Conservation (phyloP, 2,888 invertebrate species). For the Drosophila formosana region DNA sequence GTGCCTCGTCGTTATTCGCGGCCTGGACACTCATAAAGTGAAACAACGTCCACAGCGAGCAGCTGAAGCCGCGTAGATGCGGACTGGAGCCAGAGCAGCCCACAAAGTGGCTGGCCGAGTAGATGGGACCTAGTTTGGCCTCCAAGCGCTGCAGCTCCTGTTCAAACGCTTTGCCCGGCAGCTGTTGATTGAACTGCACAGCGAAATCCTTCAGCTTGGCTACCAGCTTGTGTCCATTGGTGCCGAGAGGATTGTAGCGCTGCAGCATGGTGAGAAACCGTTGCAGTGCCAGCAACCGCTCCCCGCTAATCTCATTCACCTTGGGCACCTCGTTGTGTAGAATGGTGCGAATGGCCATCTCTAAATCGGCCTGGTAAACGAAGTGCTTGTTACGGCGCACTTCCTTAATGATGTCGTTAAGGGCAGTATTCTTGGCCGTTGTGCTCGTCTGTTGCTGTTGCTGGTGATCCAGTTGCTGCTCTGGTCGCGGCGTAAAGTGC, state of each 20-base stretch:
- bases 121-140: constrained; percentile 86
- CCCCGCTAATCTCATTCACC: constrained; percentile 89
- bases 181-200: constrained; percentile 85
- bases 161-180: constrained; percentile 88
- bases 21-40: constrained; percentile 95
- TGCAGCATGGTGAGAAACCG: constrained; percentile 90
- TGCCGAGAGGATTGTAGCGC: constrained; percentile 92
- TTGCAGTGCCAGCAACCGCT: constrained; percentile 90
- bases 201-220: constrained; percentile 87
- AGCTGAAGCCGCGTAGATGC: constrained; percentile 93
- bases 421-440: not conserved
- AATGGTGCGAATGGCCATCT: constrained; percentile 93
- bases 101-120: constrained; percentile 87
- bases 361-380: constrained; percentile 94
- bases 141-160: constrained; percentile 87
- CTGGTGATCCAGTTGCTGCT: constrained; percentile 3
- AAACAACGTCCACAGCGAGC: constrained; percentile 97
- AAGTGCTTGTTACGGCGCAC: constrained; percentile 85
- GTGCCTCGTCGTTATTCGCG: constrained; percentile 85
- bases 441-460: constrained; percentile 1
- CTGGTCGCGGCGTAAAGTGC: constrained; percentile 62
- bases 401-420: constrained; percentile 61
- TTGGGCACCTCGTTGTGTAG: constrained; percentile 93
- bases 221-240: constrained; percentile 89
- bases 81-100: constrained; percentile 93